A percentile compares a stretch with the other conserved stretches of the same genome.
Conservation (phyloP, 1,140 invertebrate species). For the Ceratina calcarata region DNA sequence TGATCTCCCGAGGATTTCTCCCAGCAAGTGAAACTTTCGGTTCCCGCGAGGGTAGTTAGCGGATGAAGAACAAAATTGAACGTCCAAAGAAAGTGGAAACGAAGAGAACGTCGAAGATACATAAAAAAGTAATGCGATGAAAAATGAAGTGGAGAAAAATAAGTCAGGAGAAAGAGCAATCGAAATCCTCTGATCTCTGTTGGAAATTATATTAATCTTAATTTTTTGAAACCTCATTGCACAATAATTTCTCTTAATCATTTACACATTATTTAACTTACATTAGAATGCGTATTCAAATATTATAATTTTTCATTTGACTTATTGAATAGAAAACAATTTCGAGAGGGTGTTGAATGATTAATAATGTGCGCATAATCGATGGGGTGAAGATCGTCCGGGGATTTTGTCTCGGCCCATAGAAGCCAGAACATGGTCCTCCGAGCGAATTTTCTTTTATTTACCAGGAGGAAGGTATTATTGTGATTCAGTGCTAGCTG, state of each 20-base stretch:
- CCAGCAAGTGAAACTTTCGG: not conserved
- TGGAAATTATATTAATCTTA: not conserved
- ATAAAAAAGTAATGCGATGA: not conserved
- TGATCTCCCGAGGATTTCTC: constrained; percentile 16
- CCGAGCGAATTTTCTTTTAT: constrained; percentile 37
- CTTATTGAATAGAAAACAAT: constrained; percentile 34
- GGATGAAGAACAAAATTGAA: constrained; percentile 30
- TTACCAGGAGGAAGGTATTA: constrained; percentile 15
- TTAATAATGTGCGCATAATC: constrained; percentile 52
- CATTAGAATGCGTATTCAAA: too few relatives aligned
- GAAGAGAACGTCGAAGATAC: not conserved
- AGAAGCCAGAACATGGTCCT: not conserved
- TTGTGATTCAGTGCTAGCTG: constrained; percentile 43
- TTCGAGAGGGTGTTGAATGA: not conserved
- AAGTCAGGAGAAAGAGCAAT: constrained; percentile 4
- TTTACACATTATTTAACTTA: too few relatives aligned
- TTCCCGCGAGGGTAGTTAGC: not conserved
- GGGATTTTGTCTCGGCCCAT: not conserved
- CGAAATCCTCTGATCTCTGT: constrained; percentile 35
- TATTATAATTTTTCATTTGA: constrained; percentile 49
- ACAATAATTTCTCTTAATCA: too few relatives aligned
- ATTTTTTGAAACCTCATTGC: too few relatives aligned
- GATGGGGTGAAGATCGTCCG: not conserved
- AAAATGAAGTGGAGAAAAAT: not conserved
- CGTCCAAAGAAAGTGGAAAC: not conserved